These are phyloP conservation scores for Synanthedon formicaeformis DNA, from an alignment of 2,888 invertebrate genomes.

Conservation along the genomic window DNA sequence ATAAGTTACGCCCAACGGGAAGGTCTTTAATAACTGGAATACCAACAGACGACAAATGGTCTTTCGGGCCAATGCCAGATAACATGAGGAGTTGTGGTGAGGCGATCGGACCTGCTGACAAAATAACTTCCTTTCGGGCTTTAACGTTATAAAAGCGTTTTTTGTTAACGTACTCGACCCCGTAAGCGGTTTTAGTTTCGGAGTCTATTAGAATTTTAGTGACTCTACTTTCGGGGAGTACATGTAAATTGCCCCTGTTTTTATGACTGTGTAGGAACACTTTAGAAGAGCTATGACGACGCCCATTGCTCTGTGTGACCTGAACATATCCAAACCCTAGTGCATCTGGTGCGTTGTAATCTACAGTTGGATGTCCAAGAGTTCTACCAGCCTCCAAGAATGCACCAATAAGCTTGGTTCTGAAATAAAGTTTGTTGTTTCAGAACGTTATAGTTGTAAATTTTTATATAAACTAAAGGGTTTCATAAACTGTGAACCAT, in stretches of 20 bases:
- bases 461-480: too few species aligned
- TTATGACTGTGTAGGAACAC: constrained; percentile 69
- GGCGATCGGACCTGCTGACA: constrained; percentile 83
- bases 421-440: constrained; percentile 14
- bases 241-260: constrained; percentile 67
- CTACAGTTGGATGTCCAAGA: constrained; percentile 73
- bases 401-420: constrained; percentile 67
- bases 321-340: constrained; percentile 74
- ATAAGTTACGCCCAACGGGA: constrained; percentile 74
- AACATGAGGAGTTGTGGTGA: constrained; percentile 86
- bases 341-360: constrained; percentile 74
- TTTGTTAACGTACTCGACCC: constrained; percentile 65
- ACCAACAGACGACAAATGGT: constrained; percentile 64
- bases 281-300: constrained; percentile 69
- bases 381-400: constrained; percentile 74
- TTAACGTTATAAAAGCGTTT: constrained; percentile 45
- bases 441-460: not conserved
- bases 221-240: constrained; percentile 65
- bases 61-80: constrained; percentile 75
- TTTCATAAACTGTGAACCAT: not conserved
- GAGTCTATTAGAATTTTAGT: constrained; percentile 68
- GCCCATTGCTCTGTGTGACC: constrained; percentile 71
- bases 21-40: constrained; percentile 70
- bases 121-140: constrained; percentile 76
- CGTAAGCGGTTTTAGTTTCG: constrained; percentile 55